Base-by-base conservation (phyloP, 2,797 vertebrate species). In the Sandelia bainsii region DNA sequence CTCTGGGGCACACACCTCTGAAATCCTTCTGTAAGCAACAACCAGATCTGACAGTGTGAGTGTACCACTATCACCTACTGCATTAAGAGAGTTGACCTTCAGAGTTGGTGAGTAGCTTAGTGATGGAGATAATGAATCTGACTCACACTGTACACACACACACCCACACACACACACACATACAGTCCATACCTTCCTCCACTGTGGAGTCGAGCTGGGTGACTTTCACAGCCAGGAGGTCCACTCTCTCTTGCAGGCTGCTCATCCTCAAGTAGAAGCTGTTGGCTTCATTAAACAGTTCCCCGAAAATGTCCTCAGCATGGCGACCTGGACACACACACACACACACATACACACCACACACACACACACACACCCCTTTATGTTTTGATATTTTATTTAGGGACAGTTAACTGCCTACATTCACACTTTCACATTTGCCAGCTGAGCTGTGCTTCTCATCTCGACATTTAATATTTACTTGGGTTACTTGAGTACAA, bases 221-320 rank as follows among this genome's bases (percentile, higher is more conserved):
- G 89, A 97, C 96, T 75, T 97, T 97, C 84, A 97, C 95, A 56
- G 96, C 96, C 89, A 98, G 93, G 78, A 96, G 94, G 86, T 98
- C 96, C 77, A 98, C 96, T 46, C 96, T 91, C 87, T 97, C 96
- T 93, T 97, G 96, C 80, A 97, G 93, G 0, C 94, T 95, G 88
- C 95, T 97, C 96, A 97, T 97, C 80, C 96, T 82, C 93, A 97
- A 89, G 92, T 96, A 97, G 95, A 98, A 97, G 62, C 95, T 95
- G 90, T 97, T 97, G 80, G 96, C 96, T 91, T 98, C 96, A 0
- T 96, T 97, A 84, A 97, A 97, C 45, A 97, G 93, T 80, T 97
- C 96, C 0, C 96, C 96, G 0, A 97, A 97, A 69, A 97, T 96
- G 87, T 97, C 96, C 87, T 97, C 96, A 0, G 96, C 96, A 0